A percentile compares a stretch with the other conserved stretches of the same genome.
phyloP scores from a whole-genome alignment of 2,888 invertebrate species.

The Andrena hattorfiana region DNA sequence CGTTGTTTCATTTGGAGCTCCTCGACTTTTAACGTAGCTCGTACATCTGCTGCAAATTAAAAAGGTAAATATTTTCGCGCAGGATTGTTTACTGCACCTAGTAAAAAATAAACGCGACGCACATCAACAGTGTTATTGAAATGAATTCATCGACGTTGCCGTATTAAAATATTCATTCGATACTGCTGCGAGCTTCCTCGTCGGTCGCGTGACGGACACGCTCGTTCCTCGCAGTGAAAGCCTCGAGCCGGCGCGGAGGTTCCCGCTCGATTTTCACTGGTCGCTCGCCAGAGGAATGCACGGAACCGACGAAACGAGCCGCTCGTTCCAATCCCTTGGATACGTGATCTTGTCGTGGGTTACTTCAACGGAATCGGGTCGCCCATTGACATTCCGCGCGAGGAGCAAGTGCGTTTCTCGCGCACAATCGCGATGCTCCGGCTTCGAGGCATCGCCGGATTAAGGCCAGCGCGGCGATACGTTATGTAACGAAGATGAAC shows the following conservation, averaged over 20 bases:
- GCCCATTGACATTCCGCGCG: slow-evolving; percentile 65
- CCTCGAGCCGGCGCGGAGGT: neutral
- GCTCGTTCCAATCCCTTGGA: slow-evolving; percentile 24
- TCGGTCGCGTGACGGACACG: too few species aligned
- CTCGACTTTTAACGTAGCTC: too few species aligned
- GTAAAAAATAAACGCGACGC: too few species aligned
- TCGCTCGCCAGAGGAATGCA: slow-evolving; percentile 6
- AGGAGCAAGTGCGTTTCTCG: slow-evolving; percentile 62
- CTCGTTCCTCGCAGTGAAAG: neutral
- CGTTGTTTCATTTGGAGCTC: too few species aligned
- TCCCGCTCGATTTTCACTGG: neutral
- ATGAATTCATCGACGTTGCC: too few species aligned
- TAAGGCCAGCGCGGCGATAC: slow-evolving; percentile 64
- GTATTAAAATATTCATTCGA: too few species aligned
- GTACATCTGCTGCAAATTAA: too few species aligned
- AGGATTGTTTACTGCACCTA: too few species aligned
- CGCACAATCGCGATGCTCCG: slow-evolving; percentile 48
- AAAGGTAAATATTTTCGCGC: too few species aligned
- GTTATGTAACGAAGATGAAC: slow-evolving; percentile 67
- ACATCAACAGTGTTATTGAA: too few species aligned
- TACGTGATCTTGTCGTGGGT: slow-evolving; percentile 12
- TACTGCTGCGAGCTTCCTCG: too few species aligned
- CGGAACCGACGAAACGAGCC: slow-evolving; percentile 2
- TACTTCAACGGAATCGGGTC: slow-evolving; percentile 53
- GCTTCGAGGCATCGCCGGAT: slow-evolving; percentile 54